Evolutionary conservation across 2,888 invertebrate species (phyloP), one percentile per base, ranked within the genome.

Genomic region (Trypoxylon attenuatum): DNA sequence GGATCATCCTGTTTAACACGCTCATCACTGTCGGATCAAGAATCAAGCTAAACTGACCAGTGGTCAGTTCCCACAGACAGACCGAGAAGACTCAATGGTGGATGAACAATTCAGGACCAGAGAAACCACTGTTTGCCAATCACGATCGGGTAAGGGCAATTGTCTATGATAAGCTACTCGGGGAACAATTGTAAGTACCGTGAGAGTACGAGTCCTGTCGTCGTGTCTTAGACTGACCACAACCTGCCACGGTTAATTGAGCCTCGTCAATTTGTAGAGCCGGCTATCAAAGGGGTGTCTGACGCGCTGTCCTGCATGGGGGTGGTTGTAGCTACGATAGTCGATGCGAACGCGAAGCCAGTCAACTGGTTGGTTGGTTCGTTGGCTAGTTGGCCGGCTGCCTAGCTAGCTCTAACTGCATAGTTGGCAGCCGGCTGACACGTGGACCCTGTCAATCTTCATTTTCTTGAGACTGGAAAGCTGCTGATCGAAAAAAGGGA

Each of bases 51-150:
- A 43, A 55, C 74, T 85, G 84, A 82, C 85, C 86, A 77, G 38
- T 81, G 85, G 84, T 84, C 85, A 84, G 77, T 82, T 80, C 78
- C 78, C 79, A 77, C 65, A 64, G n/a, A n/a, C n/a, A n/a, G 70
- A 69, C 43, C 60, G 16, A 47, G 52, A 59, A 60, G 69, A 71
- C 45, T 60, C 53, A 55, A 59, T 56, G 61, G 46, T 61, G 69
- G 47, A 56, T 59, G 53, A 58, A 65, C 64, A 66, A 72, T 74
- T 60, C 54, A 29, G n/a, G 58, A 47, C 27, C 46, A 25, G 50
- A 27, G 15, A 33, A 43, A 41, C 53, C 47, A 76, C 69, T 80
- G 78, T 80, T 81, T 78, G 77, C 71, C 70, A 69, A 76, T 68
- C 63, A 62, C 51, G 55, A 52, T 62, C 60, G 70, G 21, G 64